Base-by-base conservation (phyloP, 2,113 vertebrate species). In the Leucoraja erinaceus region DNA sequence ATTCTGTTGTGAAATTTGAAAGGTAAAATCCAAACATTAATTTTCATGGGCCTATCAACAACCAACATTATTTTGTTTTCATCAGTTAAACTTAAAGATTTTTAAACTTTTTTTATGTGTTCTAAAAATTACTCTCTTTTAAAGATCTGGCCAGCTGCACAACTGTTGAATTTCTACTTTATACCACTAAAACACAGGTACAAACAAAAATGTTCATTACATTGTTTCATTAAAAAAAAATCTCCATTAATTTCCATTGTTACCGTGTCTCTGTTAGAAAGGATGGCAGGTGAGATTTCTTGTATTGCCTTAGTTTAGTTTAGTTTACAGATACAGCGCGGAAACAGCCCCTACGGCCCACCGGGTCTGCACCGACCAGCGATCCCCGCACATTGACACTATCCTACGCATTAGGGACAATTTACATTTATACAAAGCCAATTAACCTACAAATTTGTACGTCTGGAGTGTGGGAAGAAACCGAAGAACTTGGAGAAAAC, bases 151-250 rank as follows among this genome's bases (percentile, higher is more conserved):
- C 90, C 90, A 74, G 20, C 90, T 72, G 90, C 22, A 72, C 90
- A 91, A 91, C 10, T 91, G 38, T 4, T 72, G 47, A 91, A 91
- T 91, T 91, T 91, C 90, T 74, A 91, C 90, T 91, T 91, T 38
- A 47, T 91, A 38, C 90, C 90, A 54, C 90, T 91, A 6, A 38
- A 22, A 47, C 38, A 91, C 90, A 91, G 90, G 90, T 91, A 91
- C 47, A 86, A 12, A 14, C 10, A 90, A 47, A 91, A 11, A 25
- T 86, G 6, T 86, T 86, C 11, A 28, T 14, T 61, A 25, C 61
- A 12, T 75, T 61, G 61, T 61, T 28, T 86, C 56, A 61, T 31
- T 54, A 54, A n/a, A 61, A n/a, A n/a, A 84, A 61, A 63, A 28
- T 59, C 12, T 10, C 6, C n/a, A 3, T 31, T 86, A 0, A 31